phyloP scores from a whole-genome alignment of 2,113 vertebrate species.

The Calidris pygmaea region DNA sequence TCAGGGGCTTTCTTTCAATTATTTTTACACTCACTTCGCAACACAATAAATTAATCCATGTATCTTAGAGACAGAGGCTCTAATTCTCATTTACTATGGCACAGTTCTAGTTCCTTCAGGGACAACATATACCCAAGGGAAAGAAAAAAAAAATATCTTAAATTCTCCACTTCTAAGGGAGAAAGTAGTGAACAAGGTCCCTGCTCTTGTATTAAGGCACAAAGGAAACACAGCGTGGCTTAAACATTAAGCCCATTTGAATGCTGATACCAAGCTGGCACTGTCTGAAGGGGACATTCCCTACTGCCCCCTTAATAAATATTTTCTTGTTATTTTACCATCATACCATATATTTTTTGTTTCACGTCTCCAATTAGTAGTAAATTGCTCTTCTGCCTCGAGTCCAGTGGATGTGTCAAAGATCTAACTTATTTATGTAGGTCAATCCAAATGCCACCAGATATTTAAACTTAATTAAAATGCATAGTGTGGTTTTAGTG shows the following conservation, averaged over 20 bases:
- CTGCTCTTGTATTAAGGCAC: neutral
- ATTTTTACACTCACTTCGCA: neutral
- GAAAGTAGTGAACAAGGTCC: neutral
- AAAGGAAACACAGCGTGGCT: neutral
- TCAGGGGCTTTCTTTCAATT: neutral
- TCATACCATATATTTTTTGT: neutral
- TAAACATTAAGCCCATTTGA: neutral
- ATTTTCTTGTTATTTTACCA: neutral
- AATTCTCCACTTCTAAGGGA: neutral
- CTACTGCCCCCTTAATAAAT: neutral
- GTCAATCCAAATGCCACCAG: neutral
- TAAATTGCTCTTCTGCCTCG: neutral
- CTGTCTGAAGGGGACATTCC: neutral
- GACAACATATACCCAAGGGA: neutral
- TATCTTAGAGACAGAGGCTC: neutral
- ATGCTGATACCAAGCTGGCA: neutral
- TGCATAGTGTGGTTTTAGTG: neutral
- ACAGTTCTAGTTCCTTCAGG: neutral
- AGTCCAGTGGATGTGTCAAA: neutral
- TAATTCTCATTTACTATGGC: neutral
- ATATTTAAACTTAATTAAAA: neutral
- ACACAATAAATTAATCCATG: neutral
- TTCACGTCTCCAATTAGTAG: neutral
- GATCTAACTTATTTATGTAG: neutral
- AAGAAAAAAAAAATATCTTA: neutral